phyloP scores from a whole-genome alignment of 2,797 vertebrate species.

The Macroramphosus scolopax region DNA sequence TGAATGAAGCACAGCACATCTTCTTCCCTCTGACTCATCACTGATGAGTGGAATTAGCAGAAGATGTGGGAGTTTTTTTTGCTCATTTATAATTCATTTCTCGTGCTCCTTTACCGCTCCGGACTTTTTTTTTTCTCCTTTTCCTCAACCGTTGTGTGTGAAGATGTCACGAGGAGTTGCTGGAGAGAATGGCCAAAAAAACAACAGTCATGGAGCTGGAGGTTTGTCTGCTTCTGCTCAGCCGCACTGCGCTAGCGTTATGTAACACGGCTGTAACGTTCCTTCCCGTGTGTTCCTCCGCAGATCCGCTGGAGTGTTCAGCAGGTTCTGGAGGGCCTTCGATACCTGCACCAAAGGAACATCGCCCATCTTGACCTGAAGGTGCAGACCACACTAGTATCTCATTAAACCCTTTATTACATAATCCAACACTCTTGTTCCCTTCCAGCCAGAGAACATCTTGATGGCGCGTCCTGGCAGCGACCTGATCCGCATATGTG shows the following conservation, averaged over 20 bases:
- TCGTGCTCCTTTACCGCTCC: constrained; percentile 44
- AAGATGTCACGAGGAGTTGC: constrained; percentile 91
- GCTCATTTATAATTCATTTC: constrained; percentile 64
- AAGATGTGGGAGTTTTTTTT: constrained; percentile 52
- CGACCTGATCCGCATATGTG: constrained; percentile 90
- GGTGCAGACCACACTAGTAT: constrained; percentile 37
- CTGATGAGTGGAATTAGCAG: constrained; percentile 51
- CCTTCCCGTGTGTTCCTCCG: constrained; percentile 10
- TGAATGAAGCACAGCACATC: constrained; percentile 43
- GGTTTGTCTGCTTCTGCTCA: constrained; percentile 75
- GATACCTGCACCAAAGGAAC: constrained; percentile 82
- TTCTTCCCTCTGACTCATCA: constrained; percentile 62
- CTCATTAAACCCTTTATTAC: not conserved
- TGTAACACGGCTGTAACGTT: constrained; percentile 30
- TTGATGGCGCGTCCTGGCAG: constrained; percentile 82
- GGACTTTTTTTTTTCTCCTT: too few species aligned
- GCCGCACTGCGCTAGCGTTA: constrained; percentile 44
- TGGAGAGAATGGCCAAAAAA: constrained; percentile 89
- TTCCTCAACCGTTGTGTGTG: constrained; percentile 73
- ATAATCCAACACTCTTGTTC: not conserved
- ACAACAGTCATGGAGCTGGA: constrained; percentile 85
- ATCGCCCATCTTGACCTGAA: constrained; percentile 82
- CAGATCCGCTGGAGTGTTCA: constrained; percentile 85
- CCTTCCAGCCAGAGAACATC: constrained; percentile 89
- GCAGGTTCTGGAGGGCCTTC: constrained; percentile 87